Evolutionary conservation across 2,888 invertebrate genomes (phyloP).

Genomic region (Stenurella melanura): DNA sequence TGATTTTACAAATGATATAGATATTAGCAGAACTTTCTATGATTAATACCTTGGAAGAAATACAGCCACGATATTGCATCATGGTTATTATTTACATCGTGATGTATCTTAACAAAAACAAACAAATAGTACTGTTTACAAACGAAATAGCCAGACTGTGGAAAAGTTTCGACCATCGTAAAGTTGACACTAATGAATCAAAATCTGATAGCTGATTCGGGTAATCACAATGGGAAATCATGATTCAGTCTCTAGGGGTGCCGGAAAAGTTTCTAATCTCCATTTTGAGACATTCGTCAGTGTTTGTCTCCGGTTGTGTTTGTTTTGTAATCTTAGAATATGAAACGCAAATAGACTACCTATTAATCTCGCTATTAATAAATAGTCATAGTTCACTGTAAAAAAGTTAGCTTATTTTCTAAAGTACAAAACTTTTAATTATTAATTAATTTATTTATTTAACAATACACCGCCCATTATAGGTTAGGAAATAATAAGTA

Average conservation of each 20-base stretch:
- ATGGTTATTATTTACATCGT: not conserved
- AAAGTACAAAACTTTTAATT: too few relatives aligned
- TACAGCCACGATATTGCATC: too few relatives aligned
- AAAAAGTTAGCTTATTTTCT: too few relatives aligned
- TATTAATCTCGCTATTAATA: too few relatives aligned
- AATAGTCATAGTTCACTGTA: too few relatives aligned
- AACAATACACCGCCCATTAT: too few relatives aligned
- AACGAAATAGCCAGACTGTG: not conserved
- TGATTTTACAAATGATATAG: too few relatives aligned
- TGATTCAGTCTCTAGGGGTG: not conserved
- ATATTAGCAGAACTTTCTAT: too few relatives aligned
- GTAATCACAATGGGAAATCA: not conserved
- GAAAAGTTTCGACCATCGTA: not conserved
- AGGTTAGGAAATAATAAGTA: too few relatives aligned
- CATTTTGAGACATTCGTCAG: not conserved
- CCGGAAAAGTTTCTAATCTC: not conserved
- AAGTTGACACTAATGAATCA: conserved; percentile 1
- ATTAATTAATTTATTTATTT: too few relatives aligned
- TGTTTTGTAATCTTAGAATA: not conserved
- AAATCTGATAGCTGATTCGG: not conserved
- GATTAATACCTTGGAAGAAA: too few relatives aligned
- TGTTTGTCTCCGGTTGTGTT: too few relatives aligned
- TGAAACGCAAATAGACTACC: not conserved
- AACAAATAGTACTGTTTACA: not conserved
- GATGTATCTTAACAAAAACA: not conserved